Evolutionary conservation across 2,888 invertebrate species (phyloP).

Genomic region (Tiliacea citrago): DNA sequence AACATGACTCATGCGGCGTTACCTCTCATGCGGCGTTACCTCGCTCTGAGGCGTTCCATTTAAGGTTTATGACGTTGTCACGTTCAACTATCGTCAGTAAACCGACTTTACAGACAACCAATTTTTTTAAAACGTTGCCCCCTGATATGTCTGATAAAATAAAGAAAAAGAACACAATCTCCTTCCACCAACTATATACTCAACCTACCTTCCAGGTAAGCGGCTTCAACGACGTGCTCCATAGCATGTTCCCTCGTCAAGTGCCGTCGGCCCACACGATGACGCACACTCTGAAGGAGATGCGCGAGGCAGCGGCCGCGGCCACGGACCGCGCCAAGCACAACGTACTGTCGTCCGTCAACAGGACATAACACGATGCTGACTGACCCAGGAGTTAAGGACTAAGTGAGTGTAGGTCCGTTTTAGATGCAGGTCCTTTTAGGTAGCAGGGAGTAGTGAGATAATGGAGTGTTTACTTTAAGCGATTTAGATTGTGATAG

Average conservation of each 20-base stretch:
- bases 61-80: no score
- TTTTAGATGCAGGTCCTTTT: neutral
- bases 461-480: slow-evolving; percentile 44
- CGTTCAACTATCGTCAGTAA: no score
- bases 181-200: neutral
- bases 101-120: no score
- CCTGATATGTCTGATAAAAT: no score
- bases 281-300: slow-evolving; percentile 86
- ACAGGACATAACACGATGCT: slow-evolving; percentile 81
- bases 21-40: no score
- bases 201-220: slow-evolving; percentile 83
- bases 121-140: no score
- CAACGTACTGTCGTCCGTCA: slow-evolving; percentile 88
- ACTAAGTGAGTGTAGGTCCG: slow-evolving; percentile 28
- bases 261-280: slow-evolving; percentile 65
- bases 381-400: slow-evolving; percentile 43
- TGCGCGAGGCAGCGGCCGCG: slow-evolving; percentile 95
- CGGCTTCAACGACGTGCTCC: slow-evolving; percentile 96
- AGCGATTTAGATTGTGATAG: neutral
- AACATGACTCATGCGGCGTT: no score
- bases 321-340: slow-evolving; percentile 95
- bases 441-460: neutral
- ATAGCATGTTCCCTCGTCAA: slow-evolving; percentile 92
- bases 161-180: neutral
- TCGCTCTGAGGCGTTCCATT: no score